Evolutionary conservation across 2,888 invertebrate species (phyloP).

Genomic region (Marasmarcha lunaedactyla): DNA sequence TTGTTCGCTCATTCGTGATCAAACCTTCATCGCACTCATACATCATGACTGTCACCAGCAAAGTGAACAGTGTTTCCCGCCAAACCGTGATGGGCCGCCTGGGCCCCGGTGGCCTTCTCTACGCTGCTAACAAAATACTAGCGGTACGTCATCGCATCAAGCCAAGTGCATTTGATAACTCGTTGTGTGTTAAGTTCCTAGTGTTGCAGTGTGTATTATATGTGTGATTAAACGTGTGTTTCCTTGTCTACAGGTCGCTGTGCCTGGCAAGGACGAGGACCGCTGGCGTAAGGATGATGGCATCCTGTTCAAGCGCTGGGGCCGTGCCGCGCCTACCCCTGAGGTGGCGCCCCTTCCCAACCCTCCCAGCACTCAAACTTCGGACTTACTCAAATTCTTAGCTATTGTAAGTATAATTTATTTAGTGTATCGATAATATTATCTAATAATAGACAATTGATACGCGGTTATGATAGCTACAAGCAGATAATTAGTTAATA

Average conservation of each 20-base stretch:
- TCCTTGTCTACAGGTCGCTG: slow-evolving; percentile 63
- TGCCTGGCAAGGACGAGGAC: slow-evolving; percentile 60
- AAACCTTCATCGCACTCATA: slow-evolving; percentile 37
- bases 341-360: slow-evolving; percentile 30
- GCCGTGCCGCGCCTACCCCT: slow-evolving; percentile 37
- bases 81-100: slow-evolving; percentile 57
- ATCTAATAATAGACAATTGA: no score
- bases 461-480: background rate
- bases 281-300: slow-evolving; percentile 62
- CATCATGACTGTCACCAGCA: slow-evolving; percentile 63
- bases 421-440: slow-evolving; percentile 4
- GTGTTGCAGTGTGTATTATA: slow-evolving; percentile 25
- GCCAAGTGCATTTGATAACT: slow-evolving; percentile 22
- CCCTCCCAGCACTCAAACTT: slow-evolving; percentile 41
- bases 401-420: slow-evolving; percentile 80
- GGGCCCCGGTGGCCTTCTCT: slow-evolving; percentile 60
- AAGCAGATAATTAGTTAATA: background rate
- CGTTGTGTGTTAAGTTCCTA: slow-evolving; percentile 22
- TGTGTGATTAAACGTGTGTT: slow-evolving; percentile 48
- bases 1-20: slow-evolving; percentile 41
- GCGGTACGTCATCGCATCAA: slow-evolving; percentile 60
- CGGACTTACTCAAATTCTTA: slow-evolving; percentile 76
- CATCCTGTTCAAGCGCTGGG: slow-evolving; percentile 58
- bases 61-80: slow-evolving; percentile 67
- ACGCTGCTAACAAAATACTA: slow-evolving; percentile 62